A percentile compares a stretch with the other conserved stretches of the same genome.
Conservation (phyloP, 2,888 invertebrate species). For the Brassicogethes aeneus region DNA sequence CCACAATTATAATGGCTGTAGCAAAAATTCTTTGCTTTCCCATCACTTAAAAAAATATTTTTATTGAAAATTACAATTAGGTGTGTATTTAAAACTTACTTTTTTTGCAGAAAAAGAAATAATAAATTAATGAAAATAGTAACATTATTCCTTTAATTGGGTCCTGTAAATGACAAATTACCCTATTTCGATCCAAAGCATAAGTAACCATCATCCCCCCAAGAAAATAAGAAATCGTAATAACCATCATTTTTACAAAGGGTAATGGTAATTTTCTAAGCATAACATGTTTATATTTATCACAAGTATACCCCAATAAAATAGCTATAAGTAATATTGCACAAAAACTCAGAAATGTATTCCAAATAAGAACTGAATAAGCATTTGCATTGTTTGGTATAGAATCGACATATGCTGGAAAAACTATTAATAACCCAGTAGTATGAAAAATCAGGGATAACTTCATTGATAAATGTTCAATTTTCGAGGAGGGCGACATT, state of each 20-base stretch:
- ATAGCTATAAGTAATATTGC: slow-evolving; percentile 26
- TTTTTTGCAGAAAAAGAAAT: slow-evolving; percentile 52
- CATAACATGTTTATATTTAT: slow-evolving; percentile 25
- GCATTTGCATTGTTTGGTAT: slow-evolving; percentile 22
- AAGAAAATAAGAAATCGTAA: slow-evolving; percentile 40
- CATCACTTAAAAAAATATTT: slow-evolving; percentile 43
- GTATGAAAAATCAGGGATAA: slow-evolving; percentile 41
- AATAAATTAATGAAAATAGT: slow-evolving; percentile 48
- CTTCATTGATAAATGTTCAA: slow-evolving; percentile 42
- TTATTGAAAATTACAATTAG: too few relatives aligned
- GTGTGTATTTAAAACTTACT: slow-evolving; percentile 38
- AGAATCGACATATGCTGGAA: slow-evolving; percentile 45
- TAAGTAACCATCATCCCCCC: slow-evolving; percentile 44
- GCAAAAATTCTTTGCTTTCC: slow-evolving; percentile 50
- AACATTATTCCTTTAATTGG: slow-evolving; percentile 50
- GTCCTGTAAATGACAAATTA: slow-evolving; percentile 53
- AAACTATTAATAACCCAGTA: slow-evolving; percentile 42
- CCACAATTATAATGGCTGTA: slow-evolving; percentile 50
- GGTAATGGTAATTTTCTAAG: slow-evolving; percentile 35
- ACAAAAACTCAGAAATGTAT: slow-evolving; percentile 22
- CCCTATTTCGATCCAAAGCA: slow-evolving; percentile 45
- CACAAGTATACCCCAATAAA: slow-evolving; percentile 22
- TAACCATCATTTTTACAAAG: slow-evolving; percentile 37
- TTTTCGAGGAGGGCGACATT: slow-evolving; percentile 32
- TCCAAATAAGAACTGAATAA: slow-evolving; percentile 32